A percentile compares a stretch with the other conserved stretches of the same genome.
These are phyloP conservation scores for Epsilonema sp. DNA, from an alignment of 2,888 invertebrate genomes.

Conservation along the genomic window DNA sequence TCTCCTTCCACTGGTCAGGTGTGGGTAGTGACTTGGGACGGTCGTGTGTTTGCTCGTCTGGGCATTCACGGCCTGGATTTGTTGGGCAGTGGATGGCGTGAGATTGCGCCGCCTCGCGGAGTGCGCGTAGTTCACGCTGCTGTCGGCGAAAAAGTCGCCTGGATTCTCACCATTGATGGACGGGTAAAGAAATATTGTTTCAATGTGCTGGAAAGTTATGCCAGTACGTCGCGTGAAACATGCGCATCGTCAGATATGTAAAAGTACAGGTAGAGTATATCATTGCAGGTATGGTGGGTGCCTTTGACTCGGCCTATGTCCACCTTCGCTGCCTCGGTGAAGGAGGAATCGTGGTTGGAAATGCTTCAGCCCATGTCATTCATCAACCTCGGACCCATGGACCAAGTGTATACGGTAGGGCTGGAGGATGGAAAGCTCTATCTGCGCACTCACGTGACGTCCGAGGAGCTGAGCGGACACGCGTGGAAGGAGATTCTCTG, in stretches of 20 bases:
- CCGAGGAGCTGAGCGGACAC: neutral
- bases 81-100: neutral
- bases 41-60: neutral
- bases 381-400: no score
- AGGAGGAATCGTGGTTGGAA: no score
- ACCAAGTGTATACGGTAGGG: neutral
- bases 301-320: no score
- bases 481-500: neutral
- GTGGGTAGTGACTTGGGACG: neutral
- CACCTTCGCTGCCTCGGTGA: no score
- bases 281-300: no score
- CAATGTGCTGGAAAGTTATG: neutral
- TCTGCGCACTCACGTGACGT: neutral
- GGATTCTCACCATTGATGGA: neutral
- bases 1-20: neutral
- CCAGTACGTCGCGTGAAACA: no score
- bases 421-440: neutral
- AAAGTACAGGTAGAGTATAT: no score
- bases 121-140: neutral
- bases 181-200: neutral
- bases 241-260: no score
- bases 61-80: neutral
- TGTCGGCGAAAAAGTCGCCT: neutral
- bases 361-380: no score
- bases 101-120: neutral